Conservation (phyloP, 2,888 invertebrate species). For the Eulithis prunata region DNA sequence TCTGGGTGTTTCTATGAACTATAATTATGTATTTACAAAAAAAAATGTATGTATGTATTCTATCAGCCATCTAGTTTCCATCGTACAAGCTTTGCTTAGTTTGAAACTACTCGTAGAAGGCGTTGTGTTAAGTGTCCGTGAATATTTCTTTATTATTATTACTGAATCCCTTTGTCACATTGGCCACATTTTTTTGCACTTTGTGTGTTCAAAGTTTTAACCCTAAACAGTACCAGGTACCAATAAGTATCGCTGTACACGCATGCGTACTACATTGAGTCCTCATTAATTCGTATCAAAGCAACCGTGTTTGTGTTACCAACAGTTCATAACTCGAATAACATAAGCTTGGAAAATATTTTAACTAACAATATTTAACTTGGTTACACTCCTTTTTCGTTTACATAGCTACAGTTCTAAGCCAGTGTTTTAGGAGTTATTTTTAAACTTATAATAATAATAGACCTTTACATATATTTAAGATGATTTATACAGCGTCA, state of each 20-base stretch:
- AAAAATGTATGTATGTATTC: no score
- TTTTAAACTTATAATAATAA: no score
- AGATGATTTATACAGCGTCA: no score
- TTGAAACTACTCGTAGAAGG: no score
- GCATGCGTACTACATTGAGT: constrained; percentile 20
- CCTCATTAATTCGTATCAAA: constrained; percentile 15
- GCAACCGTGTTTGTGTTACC: constrained; percentile 28
- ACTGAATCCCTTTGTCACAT: not conserved
- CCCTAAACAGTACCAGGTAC: constrained; percentile 12
- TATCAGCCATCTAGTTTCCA: no score
- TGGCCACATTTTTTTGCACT: not conserved
- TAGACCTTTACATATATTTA: no score
- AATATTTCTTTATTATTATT: no score
- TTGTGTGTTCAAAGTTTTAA: no score
- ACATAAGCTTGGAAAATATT: not conserved
- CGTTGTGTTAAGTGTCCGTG: no score
- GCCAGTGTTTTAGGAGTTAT: not conserved
- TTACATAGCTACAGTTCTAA: not conserved
- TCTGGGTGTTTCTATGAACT: no score
- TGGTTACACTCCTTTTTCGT: not conserved
- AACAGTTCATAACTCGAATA: constrained; percentile 1
- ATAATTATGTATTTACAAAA: no score
- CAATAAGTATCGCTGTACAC: constrained; percentile 13
- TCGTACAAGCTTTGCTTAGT: no score
- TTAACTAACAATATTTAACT: not conserved